Base-by-base conservation (phyloP, 1,140 invertebrate species). In the Acromyrmex charruanus region DNA sequence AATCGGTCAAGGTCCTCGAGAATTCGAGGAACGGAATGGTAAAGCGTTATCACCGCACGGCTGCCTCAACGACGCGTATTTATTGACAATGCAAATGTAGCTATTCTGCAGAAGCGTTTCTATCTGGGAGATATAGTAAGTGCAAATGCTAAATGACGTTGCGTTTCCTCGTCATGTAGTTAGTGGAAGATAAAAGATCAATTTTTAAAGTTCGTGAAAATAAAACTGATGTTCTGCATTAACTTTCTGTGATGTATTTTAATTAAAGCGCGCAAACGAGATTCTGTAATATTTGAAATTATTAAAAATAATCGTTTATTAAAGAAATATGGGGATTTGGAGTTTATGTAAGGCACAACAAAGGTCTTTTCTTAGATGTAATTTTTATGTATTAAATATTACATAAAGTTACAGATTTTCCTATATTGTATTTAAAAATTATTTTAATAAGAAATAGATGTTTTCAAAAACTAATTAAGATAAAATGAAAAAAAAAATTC, bases 51-150 rank as follows among this genome's bases (percentile, higher is more conserved):
- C 77, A 49, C 31, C 28, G 61, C 49, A 21, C 44, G 75, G 3
- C 25, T 68, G 16, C 74, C 3, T 44, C 58, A 58, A 44, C 74
- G 75, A 44, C 16, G 35, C 35, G 55, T 63, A 31, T 49, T 81
- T 81, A 81, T 69, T 51, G 65, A 35, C 31, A 31, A 81, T 81
- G 79, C 79, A 71, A 81, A 81, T 81, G 77, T 31, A 25, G 28
- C 12, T 14, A n/a, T 39, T 51, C 44, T 18, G 25, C 14, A 39
- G 16, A 80, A 80, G 49, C 63, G 28, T 51, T 35, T 79, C 63
- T 55, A 39, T 39, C 14, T 16, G 21, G 7, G 21, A 68, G n/a
- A 80, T 39, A 3, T 44, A 69, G 65, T 53, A 71, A 81, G 44
- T 71, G 51, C 21, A 66, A n/a, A 81, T 69, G 65, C n/a, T 39